Percentiles rank a stretch among this genome's conserved stretches.
These are phyloP conservation scores for Dermolepida albohirtum DNA, from an alignment of 2,888 invertebrate genomes.

Conservation along the genomic window DNA sequence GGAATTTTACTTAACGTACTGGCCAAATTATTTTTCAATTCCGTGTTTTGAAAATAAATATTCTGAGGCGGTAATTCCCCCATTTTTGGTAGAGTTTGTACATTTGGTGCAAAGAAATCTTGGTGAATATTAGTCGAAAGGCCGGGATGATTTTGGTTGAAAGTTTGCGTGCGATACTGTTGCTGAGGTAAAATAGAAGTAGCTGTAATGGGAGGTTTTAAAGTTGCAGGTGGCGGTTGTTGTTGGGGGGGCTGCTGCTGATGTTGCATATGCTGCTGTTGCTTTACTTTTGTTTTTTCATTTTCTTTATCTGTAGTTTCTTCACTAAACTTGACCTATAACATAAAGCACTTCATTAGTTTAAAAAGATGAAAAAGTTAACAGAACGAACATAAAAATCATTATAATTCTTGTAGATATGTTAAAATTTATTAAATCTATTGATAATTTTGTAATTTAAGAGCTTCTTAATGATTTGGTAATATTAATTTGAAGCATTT, in stretches of 20 bases:
- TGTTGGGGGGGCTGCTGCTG: constrained; percentile 23
- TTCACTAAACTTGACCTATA: constrained; percentile 62
- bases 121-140: constrained; percentile 37
- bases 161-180: constrained; percentile 44
- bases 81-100: constrained; percentile 43
- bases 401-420: no score
- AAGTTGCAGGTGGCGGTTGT: constrained; percentile 25
- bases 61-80: constrained; percentile 44
- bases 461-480: no score
- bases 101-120: constrained; percentile 42
- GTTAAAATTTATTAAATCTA: no score
- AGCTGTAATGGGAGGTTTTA: constrained; percentile 43
- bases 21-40: constrained; percentile 40
- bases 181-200: constrained; percentile 44
- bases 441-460: no score
- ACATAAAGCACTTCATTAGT: constrained; percentile 14
- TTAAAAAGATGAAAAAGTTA: not conserved
- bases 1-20: constrained; percentile 45
- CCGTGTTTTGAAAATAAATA: constrained; percentile 44
- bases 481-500: no score
- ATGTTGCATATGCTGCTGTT: constrained; percentile 7
- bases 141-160: constrained; percentile 46
- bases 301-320: constrained; percentile 54
- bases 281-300: constrained; percentile 53
- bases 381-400: no score